phyloP scores from a whole-genome alignment of 2,113 vertebrate species.

The Perca flavescens region DNA sequence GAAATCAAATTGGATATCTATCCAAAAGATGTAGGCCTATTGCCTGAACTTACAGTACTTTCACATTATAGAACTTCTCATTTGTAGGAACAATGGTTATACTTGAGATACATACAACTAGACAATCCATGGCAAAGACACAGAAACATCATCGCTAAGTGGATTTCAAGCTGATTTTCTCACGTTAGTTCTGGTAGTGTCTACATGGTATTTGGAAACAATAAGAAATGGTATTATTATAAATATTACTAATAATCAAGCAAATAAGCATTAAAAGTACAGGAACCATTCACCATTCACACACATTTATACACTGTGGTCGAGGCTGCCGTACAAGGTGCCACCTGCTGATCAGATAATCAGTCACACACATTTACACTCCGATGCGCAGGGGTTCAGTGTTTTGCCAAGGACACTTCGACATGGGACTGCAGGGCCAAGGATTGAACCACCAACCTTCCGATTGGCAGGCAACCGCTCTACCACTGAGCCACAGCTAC shows the following conservation, averaged over 20 bases:
- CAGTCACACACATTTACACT: no score
- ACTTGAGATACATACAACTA: neutral
- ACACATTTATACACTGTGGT: no score
- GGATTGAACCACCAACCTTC: no score
- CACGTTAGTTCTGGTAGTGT: neutral
- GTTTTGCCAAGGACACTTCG: no score
- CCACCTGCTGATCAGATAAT: no score
- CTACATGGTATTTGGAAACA: neutral
- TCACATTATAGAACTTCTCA: conserved; percentile 24
- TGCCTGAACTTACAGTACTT: conserved; percentile 28
- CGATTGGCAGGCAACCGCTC: no score
- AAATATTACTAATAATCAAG: neutral
- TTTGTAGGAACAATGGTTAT: conserved; percentile 27
- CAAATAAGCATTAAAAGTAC: neutral
- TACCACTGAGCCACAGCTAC: no score
- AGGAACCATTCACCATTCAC: no score
- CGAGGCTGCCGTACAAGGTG: no score
- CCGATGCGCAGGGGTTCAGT: no score
- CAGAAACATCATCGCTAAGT: neutral
- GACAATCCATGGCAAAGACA: neutral
- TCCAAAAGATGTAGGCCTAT: conserved; percentile 39
- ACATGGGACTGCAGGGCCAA: no score
- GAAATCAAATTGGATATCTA: conserved; percentile 31
- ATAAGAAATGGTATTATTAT: neutral
- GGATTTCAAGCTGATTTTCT: conserved; percentile 4